These are phyloP conservation scores for Tauraco hartlaubi DNA, from an alignment of 2,797 vertebrate species.

Conservation along the genomic window DNA sequence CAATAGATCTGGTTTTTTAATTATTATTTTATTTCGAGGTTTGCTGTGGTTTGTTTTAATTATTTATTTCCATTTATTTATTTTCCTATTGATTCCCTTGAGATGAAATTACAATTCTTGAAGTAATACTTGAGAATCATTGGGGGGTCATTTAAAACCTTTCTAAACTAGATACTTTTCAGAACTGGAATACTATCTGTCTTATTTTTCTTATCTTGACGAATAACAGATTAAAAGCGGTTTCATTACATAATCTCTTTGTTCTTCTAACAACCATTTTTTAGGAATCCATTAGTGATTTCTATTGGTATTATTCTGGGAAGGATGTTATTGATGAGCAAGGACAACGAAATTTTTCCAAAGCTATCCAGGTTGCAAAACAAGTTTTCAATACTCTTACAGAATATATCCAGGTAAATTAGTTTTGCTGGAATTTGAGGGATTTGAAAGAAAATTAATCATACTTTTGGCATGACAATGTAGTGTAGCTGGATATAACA, in stretches of 20 bases:
- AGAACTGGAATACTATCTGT: not conserved
- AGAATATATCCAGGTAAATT: constrained; percentile 93
- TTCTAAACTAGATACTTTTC: not conserved
- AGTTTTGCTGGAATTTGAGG: not conserved
- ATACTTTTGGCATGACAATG: not conserved
- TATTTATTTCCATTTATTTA: not conserved
- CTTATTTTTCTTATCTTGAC: not conserved
- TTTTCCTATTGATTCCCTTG: not conserved
- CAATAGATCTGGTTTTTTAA: not conserved
- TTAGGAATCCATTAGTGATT: constrained; percentile 97
- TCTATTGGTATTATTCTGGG: constrained; percentile 98
- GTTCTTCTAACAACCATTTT: not conserved
- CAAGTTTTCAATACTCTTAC: constrained; percentile 98
- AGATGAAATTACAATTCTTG: not conserved
- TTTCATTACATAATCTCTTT: not conserved
- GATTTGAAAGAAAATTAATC: not conserved
- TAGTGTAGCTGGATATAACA: not conserved
- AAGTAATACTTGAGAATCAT: not conserved
- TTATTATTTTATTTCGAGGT: not conserved
- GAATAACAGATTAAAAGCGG: not conserved
- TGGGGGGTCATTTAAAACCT: not conserved
- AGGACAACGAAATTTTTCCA: constrained; percentile 96
- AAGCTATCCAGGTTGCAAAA: constrained; percentile 96
- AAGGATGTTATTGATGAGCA: constrained; percentile 97
- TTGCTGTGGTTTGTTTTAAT: not conserved